Conservation (phyloP, 2,888 invertebrate species). For the Pachliopta kotzebuea region DNA sequence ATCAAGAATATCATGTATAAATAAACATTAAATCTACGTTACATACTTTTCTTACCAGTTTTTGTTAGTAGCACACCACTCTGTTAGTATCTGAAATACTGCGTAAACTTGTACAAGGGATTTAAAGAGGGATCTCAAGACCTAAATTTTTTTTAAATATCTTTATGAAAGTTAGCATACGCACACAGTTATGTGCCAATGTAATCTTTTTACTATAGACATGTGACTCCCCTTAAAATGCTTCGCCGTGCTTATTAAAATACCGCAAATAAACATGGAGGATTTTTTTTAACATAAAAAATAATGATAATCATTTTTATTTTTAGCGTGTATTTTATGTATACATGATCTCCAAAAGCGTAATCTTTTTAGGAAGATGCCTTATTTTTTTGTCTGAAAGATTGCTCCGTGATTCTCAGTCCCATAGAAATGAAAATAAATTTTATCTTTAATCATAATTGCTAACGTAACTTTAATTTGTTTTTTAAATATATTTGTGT, state of each 20-base stretch:
- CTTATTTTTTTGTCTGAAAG: too few species aligned
- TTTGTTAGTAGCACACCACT: slow-evolving; percentile 47
- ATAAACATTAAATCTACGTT: not conserved
- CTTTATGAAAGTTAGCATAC: not conserved
- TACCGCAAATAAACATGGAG: slow-evolving; percentile 8
- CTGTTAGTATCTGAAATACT: slow-evolving; percentile 31
- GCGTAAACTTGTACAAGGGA: not conserved
- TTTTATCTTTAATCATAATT: too few species aligned
- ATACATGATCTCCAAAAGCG: too few species aligned
- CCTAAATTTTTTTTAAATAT: not conserved
- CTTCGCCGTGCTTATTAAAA: slow-evolving; percentile 1
- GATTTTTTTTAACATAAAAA: not conserved
- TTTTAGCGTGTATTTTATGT: too few species aligned
- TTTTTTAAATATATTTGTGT: too few species aligned
- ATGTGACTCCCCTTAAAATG: slow-evolving; percentile 15
- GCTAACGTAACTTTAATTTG: too few species aligned
- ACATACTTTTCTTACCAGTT: slow-evolving; percentile 32
- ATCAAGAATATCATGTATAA: not conserved
- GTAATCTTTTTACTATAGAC: not conserved
- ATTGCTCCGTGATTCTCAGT: too few species aligned
- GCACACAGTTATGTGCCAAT: too few species aligned
- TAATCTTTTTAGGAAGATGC: too few species aligned
- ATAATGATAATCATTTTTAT: not conserved
- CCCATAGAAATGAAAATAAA: too few species aligned
- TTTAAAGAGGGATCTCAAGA: slow-evolving; percentile 15